phyloP scores from a whole-genome alignment of 2,113 vertebrate species.

The Cygnus buccinator region DNA sequence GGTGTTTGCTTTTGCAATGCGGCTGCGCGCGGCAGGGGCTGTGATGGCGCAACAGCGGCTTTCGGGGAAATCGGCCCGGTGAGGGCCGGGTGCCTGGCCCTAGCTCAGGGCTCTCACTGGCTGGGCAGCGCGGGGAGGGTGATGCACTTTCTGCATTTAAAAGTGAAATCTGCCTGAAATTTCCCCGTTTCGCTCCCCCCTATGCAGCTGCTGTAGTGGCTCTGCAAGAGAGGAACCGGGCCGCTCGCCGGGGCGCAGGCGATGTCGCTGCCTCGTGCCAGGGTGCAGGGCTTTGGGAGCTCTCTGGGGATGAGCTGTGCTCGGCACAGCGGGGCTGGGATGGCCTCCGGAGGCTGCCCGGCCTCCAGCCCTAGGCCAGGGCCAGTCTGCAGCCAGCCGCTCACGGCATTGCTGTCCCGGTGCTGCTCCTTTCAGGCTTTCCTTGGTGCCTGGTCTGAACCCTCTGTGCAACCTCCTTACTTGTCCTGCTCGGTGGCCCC shows the following conservation, averaged over 20 bases:
- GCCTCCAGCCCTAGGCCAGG: background rate
- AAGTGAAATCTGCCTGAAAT: background rate
- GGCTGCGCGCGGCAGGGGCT: fast-evolving
- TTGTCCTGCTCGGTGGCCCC: background rate
- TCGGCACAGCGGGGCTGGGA: background rate
- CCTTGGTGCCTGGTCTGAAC: background rate
- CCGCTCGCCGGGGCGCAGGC: background rate
- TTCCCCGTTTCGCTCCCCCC: fast-evolving
- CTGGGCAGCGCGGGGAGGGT: fast-evolving
- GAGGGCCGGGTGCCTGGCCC: fast-evolving
- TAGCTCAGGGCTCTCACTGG: background rate
- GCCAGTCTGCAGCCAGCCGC: background rate
- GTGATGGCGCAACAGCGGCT: background rate
- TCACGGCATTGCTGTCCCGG: too few relatives aligned
- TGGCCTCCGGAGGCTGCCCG: background rate
- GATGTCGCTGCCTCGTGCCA: too few relatives aligned
- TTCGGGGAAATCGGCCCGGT: background rate
- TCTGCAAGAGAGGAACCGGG: fast-evolving
- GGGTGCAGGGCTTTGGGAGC: background rate
- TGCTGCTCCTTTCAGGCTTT: background rate
- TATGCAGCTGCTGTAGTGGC: fast-evolving
- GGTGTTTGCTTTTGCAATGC: background rate
- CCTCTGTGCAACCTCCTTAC: too few relatives aligned
- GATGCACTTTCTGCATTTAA: background rate
- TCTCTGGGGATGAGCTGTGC: background rate